Base-by-base conservation (phyloP, 1,140 invertebrate genomes). In the Euwallacea fornicatus region DNA sequence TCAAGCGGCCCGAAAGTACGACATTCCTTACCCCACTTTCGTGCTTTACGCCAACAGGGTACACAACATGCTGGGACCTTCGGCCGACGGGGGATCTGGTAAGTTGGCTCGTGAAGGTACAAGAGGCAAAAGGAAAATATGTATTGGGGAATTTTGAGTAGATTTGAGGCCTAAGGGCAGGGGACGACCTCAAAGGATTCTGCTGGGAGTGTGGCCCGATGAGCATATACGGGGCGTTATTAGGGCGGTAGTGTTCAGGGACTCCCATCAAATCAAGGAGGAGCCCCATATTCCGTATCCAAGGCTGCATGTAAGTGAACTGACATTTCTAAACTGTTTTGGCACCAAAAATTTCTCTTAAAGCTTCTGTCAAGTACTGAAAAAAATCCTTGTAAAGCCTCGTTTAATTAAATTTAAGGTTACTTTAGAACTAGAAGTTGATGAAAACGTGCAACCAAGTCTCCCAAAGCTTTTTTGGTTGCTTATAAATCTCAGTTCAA, bases 21-120 rank as follows among this genome's bases (percentile, higher is more conserved):
- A 95, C 85, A 96, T 96, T 80, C 94, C 94, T 15, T 96, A 96
- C 83, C 94, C 94, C 66, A 96, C 94, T 2, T 95, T 96, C 79
- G 93, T 96, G 53, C 86, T 95, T n/a, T 96, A 96, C 82, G 93
- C 94, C 61, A 96, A 96, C 82, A 84, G 93, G 70, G 94, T 96
- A 6, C 93, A 95, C 83, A 96, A 96, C 81, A 94, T 96, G 91
- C 86, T 96, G 72, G 93, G 93, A 58, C 94, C 94, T 44, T 95
- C 93, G 56, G 88, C 91, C 21, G 93, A 94, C 78, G 92, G 93
- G 66, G 91, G 91, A 76, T 89, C 91, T 82, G 92, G 91, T 92
- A 84, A 86, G 86, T 87, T 9, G 16, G 11, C 10, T 15, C 21
- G 6, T 59, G n/a, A 33, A 59, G 56, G 10, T n/a, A 13, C 56